These are phyloP conservation scores for Neoarius graeffei DNA, from an alignment of 2,113 vertebrate genomes.

Conservation along the genomic window DNA sequence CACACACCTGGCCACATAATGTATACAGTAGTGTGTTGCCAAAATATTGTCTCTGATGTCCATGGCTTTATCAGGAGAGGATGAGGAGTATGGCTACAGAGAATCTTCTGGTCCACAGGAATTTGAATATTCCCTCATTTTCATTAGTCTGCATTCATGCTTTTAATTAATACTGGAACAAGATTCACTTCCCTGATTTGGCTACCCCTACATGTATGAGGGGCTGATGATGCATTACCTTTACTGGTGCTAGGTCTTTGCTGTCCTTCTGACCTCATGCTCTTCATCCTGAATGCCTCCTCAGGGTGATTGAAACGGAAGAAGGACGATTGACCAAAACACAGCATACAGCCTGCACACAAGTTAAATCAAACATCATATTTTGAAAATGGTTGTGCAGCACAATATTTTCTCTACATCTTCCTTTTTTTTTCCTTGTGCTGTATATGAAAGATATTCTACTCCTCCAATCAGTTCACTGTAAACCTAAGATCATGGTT, in stretches of 20 bases:
- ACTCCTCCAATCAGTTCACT: neutral
- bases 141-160: too few species aligned
- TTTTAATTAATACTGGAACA: too few species aligned
- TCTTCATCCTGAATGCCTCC: slow-evolving; percentile 95
- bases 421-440: neutral
- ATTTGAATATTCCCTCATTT: too few species aligned
- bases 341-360: slow-evolving; percentile 89
- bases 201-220: neutral
- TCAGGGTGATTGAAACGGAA: slow-evolving; percentile 97
- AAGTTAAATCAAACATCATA: neutral
- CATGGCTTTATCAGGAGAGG: neutral
- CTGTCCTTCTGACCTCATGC: slow-evolving; percentile 81
- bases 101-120: too few species aligned
- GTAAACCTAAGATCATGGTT: neutral
- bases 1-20: neutral
- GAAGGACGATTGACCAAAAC: slow-evolving; percentile 91
- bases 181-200: too few species aligned
- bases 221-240: slow-evolving; percentile 64
- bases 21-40: neutral
- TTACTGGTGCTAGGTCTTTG: slow-evolving; percentile 59
- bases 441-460: neutral
- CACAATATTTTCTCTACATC: neutral
- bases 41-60: neutral
- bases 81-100: neutral
- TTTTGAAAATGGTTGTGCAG: neutral